A percentile compares a stretch with the other conserved stretches of the same genome.
phyloP scores from a whole-genome alignment of 2,888 invertebrate genomes.

The Pachycephus smyrnensis region DNA sequence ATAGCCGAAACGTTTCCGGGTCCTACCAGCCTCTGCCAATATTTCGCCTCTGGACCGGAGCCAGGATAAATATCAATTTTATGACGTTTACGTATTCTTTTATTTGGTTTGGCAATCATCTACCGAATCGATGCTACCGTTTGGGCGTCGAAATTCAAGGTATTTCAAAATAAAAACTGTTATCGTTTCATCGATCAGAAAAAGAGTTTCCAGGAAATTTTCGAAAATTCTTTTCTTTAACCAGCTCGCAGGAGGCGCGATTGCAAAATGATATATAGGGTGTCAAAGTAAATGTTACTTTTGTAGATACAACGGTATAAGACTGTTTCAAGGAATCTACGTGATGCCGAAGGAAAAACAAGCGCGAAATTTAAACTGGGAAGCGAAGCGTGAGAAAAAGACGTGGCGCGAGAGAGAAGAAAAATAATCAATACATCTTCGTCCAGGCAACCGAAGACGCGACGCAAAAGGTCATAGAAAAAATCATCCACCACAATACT shows the following conservation, averaged over 20 bases:
- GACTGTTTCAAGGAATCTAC: not conserved
- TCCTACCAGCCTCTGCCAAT: constrained; percentile 29
- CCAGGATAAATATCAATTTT: constrained; percentile 57
- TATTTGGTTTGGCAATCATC: constrained; percentile 32
- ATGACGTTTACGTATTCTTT: constrained; percentile 41
- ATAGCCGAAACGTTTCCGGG: constrained; percentile 12
- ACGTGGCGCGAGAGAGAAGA: not conserved
- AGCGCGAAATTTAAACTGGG: not conserved
- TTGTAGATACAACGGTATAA: not conserved
- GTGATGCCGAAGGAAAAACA: too few species aligned
- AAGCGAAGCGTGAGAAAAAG: not conserved
- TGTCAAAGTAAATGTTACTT: too few species aligned
- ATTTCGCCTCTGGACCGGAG: constrained; percentile 45
- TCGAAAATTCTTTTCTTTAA: not conserved
- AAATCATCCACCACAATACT: constrained; percentile 28
- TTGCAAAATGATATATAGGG: too few species aligned
- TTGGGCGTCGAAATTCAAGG: not conserved
- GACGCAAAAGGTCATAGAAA: not conserved
- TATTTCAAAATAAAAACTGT: not conserved
- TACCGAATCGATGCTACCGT: constrained; percentile 31
- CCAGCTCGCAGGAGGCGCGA: too few species aligned
- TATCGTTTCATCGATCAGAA: not conserved
- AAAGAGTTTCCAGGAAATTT: not conserved
- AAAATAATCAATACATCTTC: not conserved
- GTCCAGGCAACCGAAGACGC: not conserved